Conservation (phyloP, 2,797 vertebrate genomes). For the Tenualosa thibaudeaui region DNA sequence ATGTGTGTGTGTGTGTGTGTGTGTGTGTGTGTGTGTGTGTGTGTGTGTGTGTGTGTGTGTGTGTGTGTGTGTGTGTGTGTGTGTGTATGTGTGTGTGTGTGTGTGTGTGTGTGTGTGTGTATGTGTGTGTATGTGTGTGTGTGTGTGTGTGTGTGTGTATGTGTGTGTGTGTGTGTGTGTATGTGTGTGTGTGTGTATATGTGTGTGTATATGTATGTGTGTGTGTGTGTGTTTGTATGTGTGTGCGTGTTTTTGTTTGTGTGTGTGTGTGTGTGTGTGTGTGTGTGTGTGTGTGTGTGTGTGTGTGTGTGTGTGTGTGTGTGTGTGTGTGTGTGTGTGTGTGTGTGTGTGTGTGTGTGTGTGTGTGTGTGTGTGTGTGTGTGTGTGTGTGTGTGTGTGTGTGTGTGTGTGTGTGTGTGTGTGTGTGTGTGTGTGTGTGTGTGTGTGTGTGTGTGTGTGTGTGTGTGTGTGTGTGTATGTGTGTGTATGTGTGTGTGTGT, state of each 20-base stretch:
- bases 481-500: background rate
- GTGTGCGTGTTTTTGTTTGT: too few relatives aligned
- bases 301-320: too few relatives aligned
- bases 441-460: constrained; percentile 7
- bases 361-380: background rate
- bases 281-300: too few relatives aligned
- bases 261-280: too few relatives aligned
- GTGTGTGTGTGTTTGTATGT: too few relatives aligned
- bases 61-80: background rate
- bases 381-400: background rate
- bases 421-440: background rate
- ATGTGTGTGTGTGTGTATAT: too few relatives aligned
- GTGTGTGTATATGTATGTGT: too few relatives aligned
- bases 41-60: background rate
- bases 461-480: background rate
- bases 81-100: background rate
- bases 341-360: too few relatives aligned
- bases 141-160: too few relatives aligned
- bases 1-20: background rate
- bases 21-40: background rate
- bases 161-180: too few relatives aligned
- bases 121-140: background rate
- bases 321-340: too few relatives aligned
- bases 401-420: background rate
- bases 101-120: background rate